Evolutionary conservation across 2,797 vertebrate genomes (phyloP), one percentile per base, ranked within the genome.

Genomic region (Eupleurogrammus muticus): DNA sequence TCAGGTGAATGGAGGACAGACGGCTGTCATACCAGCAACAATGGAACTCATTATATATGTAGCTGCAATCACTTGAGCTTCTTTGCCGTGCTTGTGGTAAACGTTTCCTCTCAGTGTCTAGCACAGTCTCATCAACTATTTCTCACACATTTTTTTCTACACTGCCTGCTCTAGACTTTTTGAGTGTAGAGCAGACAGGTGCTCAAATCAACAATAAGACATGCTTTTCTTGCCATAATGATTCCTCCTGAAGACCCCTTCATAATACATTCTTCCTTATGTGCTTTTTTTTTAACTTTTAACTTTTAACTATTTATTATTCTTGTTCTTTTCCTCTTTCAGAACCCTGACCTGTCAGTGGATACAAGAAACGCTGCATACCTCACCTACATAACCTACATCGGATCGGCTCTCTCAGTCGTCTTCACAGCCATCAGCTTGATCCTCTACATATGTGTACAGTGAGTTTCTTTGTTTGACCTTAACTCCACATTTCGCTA

Each of bases 61-160:
- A 88, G 70, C 63, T 95, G 94, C 34, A 69, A 91, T 65, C 94
- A 94, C 50, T 79, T 95, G 52, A 94, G 94, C 69, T 95, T 95
- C 65, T 95, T 95, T 80, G 94, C 94, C 4, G 91, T 95, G 12
- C 90, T 95, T 69, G 84, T 95, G 85, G 94, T 95, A 87, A 92
- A 53, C 1, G 4, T 5, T 24, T 60, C 2, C 20, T 35, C 2
- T 8, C 35, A 32, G 5, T 36, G 8, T 51, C 47, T 3, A n/a
- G n/a, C n/a, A n/a, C n/a, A n/a, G 40, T 16, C 3, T 28, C n/a
- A 20, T 11, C 16, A 44, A 1, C 4, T 9, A 14, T 40, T 42
- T 5, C 38, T 42, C 38, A 42, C 14, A 17, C 38, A 16, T 42
- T 42, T 57, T 52, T 24, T 56, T 53, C n/a, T n/a, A n/a, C n/a